Evolutionary conservation across 2,888 invertebrate species (phyloP).

Genomic region (Macrosoma leucophasiata): DNA sequence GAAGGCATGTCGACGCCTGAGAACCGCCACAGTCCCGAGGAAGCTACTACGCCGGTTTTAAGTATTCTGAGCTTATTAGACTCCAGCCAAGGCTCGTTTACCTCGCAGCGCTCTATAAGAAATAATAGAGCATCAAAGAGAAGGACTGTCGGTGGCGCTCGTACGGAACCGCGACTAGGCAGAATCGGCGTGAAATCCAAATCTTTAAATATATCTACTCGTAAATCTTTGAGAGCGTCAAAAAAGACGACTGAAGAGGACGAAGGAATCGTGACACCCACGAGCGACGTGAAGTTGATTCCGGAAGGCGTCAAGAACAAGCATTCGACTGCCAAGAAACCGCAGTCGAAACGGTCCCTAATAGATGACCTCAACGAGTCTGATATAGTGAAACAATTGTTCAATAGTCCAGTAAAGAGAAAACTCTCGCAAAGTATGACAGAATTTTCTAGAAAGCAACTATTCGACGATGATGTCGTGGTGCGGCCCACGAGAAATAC

Average conservation of each 20-base stretch:
- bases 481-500: slow-evolving; percentile 36
- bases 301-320: slow-evolving; percentile 62
- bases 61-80: slow-evolving; percentile 51
- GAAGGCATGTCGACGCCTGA: slow-evolving; percentile 47
- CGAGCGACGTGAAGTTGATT: slow-evolving; percentile 44
- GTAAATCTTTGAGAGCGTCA: slow-evolving; percentile 30
- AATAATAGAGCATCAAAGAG: slow-evolving; percentile 21
- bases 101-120: slow-evolving; percentile 13
- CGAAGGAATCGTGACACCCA: slow-evolving; percentile 51
- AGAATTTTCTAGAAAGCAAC: slow-evolving; percentile 48
- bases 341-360: slow-evolving; percentile 60
- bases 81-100: slow-evolving; percentile 35
- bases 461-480: slow-evolving; percentile 34
- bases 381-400: slow-evolving; percentile 58
- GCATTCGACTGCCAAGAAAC: slow-evolving; percentile 66
- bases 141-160: slow-evolving; percentile 39
- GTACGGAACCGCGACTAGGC: slow-evolving; percentile 26
- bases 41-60: slow-evolving; percentile 50
- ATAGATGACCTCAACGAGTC: slow-evolving; percentile 62
- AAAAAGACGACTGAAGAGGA: slow-evolving; percentile 32
- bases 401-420: slow-evolving; percentile 65
- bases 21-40: slow-evolving; percentile 40
- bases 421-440: slow-evolving; percentile 69
- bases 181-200: slow-evolving; percentile 33
- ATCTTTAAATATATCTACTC: slow-evolving; percentile 20